These are phyloP conservation scores for Cheumatopsyche charites DNA, from an alignment of 1,140 invertebrate genomes.

Conservation along the genomic window DNA sequence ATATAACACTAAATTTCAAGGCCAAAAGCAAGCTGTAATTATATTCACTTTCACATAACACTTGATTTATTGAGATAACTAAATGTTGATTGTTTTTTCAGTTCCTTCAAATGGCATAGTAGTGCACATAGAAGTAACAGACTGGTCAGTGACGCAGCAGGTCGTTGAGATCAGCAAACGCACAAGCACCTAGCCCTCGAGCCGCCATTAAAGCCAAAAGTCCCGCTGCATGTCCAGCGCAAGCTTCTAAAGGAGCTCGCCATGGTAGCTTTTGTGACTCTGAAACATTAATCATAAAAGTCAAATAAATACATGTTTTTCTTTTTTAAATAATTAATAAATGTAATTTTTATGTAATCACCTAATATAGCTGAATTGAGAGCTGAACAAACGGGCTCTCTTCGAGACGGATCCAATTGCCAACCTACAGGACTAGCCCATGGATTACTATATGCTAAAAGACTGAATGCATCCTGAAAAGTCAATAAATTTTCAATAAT, in stretches of 20 bases:
- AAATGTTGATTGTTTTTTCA: background rate
- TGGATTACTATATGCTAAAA: constrained; percentile 96
- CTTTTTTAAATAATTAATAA: background rate
- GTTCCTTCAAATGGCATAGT: constrained; percentile 11
- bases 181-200: constrained; percentile 89
- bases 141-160: constrained; percentile 57
- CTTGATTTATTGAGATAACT: constrained; percentile 19
- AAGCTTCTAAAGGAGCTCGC: constrained; percentile 89
- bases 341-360: constrained; percentile 54
- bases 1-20: constrained; percentile 29
- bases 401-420: constrained; percentile 89
- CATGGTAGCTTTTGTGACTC: constrained; percentile 88
- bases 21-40: constrained; percentile 39
- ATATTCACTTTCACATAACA: constrained; percentile 36
- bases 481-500: constrained; percentile 33
- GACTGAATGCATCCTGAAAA: constrained; percentile 92
- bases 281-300: constrained; percentile 56
- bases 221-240: constrained; percentile 86
- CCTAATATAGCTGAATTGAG: constrained; percentile 97
- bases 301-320: background rate
- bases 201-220: constrained; percentile 89
- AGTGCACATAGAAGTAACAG: constrained; percentile 21
- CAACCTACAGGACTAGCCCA: constrained; percentile 95
- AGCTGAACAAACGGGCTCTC: constrained; percentile 92
- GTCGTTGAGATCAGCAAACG: constrained; percentile 72